These are phyloP conservation scores for Anthonomus grandis DNA, from an alignment of 1,140 invertebrate genomes.

Conservation along the genomic window DNA sequence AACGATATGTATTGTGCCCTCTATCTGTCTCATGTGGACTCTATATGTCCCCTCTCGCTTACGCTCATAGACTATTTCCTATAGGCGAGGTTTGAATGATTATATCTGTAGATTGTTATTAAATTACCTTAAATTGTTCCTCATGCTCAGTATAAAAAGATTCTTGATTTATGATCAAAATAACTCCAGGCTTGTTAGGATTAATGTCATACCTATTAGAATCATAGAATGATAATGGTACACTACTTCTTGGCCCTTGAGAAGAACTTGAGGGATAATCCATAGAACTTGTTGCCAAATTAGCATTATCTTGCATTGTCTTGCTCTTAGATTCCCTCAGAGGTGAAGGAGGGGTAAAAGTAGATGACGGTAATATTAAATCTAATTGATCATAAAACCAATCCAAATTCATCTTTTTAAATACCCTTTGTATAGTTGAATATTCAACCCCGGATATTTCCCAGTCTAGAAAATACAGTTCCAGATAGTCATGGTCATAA, in stretches of 20 bases:
- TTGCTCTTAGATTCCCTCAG: neutral
- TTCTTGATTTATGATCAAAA: constrained; percentile 43
- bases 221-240: neutral
- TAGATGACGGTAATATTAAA: constrained; percentile 3
- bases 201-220: constrained; percentile 32
- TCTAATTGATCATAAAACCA: constrained; percentile 19
- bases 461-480: constrained; percentile 38
- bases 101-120: neutral
- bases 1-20: no score
- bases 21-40: no score
- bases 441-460: constrained; percentile 30
- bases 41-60: no score
- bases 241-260: no score
- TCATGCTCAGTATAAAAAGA: constrained; percentile 37
- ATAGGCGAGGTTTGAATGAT: no score
- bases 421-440: constrained; percentile 23
- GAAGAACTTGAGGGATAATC: neutral
- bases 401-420: constrained; percentile 36
- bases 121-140: constrained; percentile 26
- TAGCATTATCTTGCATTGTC: neutral
- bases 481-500: constrained; percentile 26
- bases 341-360: neutral
- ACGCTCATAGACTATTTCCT: no score
- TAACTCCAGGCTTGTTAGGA: constrained; percentile 33
- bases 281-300: neutral